Evolutionary conservation across 2,888 invertebrate species (phyloP).

Genomic region (Thera obeliscata): DNA sequence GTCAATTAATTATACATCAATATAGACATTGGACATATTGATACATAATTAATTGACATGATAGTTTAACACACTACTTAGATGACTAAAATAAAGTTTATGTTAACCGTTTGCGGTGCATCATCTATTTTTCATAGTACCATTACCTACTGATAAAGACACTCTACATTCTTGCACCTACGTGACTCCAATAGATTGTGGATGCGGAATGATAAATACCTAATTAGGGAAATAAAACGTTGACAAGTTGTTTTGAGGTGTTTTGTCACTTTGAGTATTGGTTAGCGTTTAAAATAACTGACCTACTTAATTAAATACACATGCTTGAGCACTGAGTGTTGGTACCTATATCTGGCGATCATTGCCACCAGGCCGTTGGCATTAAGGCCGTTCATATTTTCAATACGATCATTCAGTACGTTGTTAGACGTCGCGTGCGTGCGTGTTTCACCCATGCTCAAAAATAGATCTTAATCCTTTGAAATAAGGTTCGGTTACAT

Average conservation of each 20-base stretch:
- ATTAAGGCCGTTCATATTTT: constrained; percentile 60
- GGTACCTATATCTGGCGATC: constrained; percentile 53
- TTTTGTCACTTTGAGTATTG: constrained; percentile 28
- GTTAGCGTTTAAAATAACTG: constrained; percentile 42
- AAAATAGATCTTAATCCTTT: constrained; percentile 44
- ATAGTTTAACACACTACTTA: too few species aligned
- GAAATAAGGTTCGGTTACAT: constrained; percentile 45
- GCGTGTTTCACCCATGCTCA: constrained; percentile 59
- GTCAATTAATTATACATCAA: too few species aligned
- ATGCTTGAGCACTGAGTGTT: constrained; percentile 36
- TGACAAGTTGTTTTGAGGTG: neutral
- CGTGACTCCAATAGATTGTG: neutral
- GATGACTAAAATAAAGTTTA: too few species aligned
- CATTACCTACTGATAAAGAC: neutral
- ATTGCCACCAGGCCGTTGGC: constrained; percentile 67
- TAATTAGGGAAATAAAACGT: neutral
- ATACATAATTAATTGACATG: too few species aligned
- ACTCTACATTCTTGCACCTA: neutral
- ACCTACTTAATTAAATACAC: constrained; percentile 51
- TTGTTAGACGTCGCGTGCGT: constrained; percentile 70
- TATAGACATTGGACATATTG: too few species aligned
- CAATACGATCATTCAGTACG: constrained; percentile 59
- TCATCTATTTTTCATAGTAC: neutral
- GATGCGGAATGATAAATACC: neutral
- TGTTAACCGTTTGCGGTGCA: neutral